Percentiles rank a stretch among this genome's conserved stretches.
Conservation (phyloP, 2,888 invertebrate species). For the Eupithecia exiguata region DNA sequence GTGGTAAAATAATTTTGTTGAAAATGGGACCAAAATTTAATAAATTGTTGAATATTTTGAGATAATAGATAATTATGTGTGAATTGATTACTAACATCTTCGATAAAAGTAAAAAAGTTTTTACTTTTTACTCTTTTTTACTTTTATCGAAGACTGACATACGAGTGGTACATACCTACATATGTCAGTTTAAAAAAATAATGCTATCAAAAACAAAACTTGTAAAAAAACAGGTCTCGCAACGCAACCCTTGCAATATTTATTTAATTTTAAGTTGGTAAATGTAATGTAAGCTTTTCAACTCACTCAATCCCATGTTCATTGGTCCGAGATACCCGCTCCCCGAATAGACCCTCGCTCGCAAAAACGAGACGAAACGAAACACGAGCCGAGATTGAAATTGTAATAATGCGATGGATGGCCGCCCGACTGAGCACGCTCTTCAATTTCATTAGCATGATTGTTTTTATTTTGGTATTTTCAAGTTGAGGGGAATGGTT, state of each 20-base stretch:
- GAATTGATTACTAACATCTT: no score
- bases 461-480: conserved; percentile 16
- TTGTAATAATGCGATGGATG: conserved; percentile 58
- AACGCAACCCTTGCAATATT: not conserved
- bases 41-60: no score
- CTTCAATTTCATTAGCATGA: conserved; percentile 27
- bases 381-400: conserved; percentile 63
- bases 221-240: no score
- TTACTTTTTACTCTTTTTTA: no score
- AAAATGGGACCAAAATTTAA: not conserved
- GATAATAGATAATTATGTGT: no score
- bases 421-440: conserved; percentile 43
- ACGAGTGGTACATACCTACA: no score
- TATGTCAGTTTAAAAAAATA: no score
- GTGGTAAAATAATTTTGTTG: conserved; percentile 1
- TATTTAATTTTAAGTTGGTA: not conserved
- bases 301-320: conserved; percentile 6
- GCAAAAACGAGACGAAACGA: conserved; percentile 36
- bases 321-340: conserved; percentile 2
- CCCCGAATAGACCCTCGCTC: not conserved
- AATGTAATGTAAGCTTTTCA: not conserved
- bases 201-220: no score
- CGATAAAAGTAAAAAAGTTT: no score
- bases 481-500: not conserved
- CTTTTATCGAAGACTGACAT: no score